Evolutionary conservation across 2,113 vertebrate species (phyloP).

Genomic region (Sturnus vulgaris): DNA sequence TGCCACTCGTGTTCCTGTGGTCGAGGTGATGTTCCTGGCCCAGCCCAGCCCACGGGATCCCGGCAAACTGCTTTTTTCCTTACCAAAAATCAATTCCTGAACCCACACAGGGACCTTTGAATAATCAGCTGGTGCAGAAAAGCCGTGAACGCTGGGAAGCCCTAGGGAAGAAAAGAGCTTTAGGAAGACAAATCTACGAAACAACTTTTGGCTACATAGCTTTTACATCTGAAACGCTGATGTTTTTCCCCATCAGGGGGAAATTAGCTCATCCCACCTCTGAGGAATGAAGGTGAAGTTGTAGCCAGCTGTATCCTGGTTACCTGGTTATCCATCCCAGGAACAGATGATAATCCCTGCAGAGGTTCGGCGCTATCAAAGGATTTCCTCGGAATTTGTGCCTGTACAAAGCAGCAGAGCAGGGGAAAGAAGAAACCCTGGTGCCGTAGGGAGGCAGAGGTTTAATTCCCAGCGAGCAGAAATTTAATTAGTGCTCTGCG

Average conservation of each 20-base stretch:
- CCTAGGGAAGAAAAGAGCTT: background rate
- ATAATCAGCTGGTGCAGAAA: background rate
- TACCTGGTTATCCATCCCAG: background rate
- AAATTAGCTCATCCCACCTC: background rate
- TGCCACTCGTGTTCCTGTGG: rapidly evolving
- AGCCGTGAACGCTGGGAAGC: rapidly evolving
- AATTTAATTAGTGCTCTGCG: background rate
- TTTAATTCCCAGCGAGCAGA: background rate
- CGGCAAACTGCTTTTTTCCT: background rate
- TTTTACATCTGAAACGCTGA: background rate
- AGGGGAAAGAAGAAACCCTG: background rate
- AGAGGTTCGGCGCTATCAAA: rapidly evolving
- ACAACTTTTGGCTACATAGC: background rate
- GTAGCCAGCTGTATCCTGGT: rapidly evolving
- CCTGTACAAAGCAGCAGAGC: background rate
- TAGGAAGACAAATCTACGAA: background rate
- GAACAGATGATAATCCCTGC: background rate
- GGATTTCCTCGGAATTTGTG: background rate
- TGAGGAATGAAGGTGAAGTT: rapidly evolving
- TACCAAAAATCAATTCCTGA: background rate
- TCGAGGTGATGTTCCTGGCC: rapidly evolving
- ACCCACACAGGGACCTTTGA: background rate
- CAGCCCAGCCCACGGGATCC: background rate
- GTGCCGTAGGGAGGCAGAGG: rapidly evolving
- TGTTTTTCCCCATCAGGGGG: background rate